These are phyloP conservation scores for Coptotermes formosanus DNA, from an alignment of 1,140 invertebrate species.

Conservation along the genomic window DNA sequence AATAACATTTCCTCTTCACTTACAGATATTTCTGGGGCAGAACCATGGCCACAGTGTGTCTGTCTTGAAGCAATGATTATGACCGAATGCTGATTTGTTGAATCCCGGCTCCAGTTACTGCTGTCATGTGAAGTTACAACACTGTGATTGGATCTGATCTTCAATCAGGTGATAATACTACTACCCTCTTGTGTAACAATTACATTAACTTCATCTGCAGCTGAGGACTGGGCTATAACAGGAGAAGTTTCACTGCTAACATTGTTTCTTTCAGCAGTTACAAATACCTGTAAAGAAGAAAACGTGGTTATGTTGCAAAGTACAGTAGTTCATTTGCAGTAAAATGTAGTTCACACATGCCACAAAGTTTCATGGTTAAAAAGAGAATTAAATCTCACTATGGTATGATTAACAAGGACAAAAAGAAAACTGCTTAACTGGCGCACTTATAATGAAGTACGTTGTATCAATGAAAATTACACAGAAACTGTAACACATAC, in stretches of 20 bases:
- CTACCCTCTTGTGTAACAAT: constrained; percentile 20
- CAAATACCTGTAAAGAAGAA: constrained; percentile 5
- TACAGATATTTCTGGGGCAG: neutral
- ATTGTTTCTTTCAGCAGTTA: neutral
- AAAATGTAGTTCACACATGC: no score
- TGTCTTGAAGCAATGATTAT: constrained; percentile 24
- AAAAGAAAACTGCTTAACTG: no score
- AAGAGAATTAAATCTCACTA: no score
- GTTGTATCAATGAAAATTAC: no score
- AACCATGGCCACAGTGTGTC: neutral
- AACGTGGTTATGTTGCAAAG: neutral
- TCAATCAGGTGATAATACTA: constrained; percentile 27
- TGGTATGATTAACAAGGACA: no score
- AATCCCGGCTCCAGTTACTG: neutral
- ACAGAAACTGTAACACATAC: no score
- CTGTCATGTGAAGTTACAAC: neutral
- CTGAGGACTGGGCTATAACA: neutral
- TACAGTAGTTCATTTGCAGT: no score
- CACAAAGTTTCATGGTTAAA: no score
- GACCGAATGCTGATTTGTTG: constrained; percentile 23
- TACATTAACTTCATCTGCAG: constrained; percentile 27
- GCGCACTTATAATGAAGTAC: no score
- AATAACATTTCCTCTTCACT: neutral
- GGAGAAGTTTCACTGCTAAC: constrained; percentile 18
- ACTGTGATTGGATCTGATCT: constrained; percentile 20